A percentile compares a stretch with the other conserved stretches of the same genome.
These are phyloP conservation scores for Pseudomyrmex cubaensis DNA, from an alignment of 1,140 invertebrate species.

Conservation along the genomic window DNA sequence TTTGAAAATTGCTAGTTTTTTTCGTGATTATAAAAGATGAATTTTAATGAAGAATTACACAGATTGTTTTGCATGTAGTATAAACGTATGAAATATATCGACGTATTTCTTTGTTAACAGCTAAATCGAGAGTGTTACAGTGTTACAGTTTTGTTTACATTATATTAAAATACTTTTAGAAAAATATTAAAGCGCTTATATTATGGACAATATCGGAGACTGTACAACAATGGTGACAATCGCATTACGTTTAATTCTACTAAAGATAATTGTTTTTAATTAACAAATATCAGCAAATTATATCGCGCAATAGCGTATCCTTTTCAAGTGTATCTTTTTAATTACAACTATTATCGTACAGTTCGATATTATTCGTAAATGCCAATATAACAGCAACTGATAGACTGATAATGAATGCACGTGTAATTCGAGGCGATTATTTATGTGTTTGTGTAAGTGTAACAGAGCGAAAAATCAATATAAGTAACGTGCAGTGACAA, in stretches of 20 bases:
- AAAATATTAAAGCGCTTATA: too few relatives aligned
- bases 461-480: slow-evolving; percentile 9
- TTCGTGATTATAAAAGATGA: not conserved
- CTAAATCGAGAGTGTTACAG: too few relatives aligned
- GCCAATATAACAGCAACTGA: slow-evolving; percentile 1
- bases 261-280: slow-evolving; percentile 9
- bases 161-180: too few relatives aligned
- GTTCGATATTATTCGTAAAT: slow-evolving; percentile 3
- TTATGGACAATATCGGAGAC: too few relatives aligned
- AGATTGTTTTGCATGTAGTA: too few relatives aligned
- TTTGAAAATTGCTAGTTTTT: slow-evolving; percentile 9
- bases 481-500: slow-evolving; percentile 12
- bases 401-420: slow-evolving; percentile 12
- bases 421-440: slow-evolving; percentile 4
- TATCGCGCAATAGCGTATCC: not conserved
- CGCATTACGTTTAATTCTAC: not conserved
- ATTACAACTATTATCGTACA: slow-evolving; percentile 16
- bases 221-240: not conserved
- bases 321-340: not conserved
- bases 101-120: too few relatives aligned
- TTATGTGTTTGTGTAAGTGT: slow-evolving; percentile 18
- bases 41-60: slow-evolving; percentile 33
- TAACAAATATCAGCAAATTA: slow-evolving; percentile 12
- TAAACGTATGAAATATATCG: too few relatives aligned
- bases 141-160: too few relatives aligned